Percentiles rank a stretch among this genome's conserved stretches.
Conservation (phyloP, 2,113 vertebrate genomes). For the Rhodinocichla rosea region DNA sequence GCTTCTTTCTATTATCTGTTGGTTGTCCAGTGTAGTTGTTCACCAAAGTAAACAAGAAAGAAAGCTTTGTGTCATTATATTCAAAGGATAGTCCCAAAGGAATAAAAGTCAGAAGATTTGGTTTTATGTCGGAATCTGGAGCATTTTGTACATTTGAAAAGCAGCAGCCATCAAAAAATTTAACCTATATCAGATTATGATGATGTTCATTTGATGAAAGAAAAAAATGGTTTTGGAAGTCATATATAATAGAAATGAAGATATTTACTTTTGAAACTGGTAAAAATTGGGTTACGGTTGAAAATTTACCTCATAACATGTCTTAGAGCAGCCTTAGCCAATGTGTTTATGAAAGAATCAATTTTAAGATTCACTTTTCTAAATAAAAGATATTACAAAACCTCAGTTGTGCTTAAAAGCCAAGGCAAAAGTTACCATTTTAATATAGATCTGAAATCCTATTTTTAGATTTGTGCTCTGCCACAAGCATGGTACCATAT, state of each 20-base stretch:
- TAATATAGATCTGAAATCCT: constrained; percentile 52
- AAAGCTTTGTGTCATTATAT: not conserved
- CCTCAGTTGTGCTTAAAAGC: not conserved
- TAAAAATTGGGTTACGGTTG: not conserved
- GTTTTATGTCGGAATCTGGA: not conserved
- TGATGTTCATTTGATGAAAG: not conserved
- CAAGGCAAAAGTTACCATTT: constrained; percentile 6
- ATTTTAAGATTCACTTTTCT: constrained; percentile 19
- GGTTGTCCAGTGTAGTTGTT: not conserved
- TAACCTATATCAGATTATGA: not conserved
- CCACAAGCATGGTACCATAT: constrained; percentile 63
- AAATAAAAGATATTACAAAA: constrained; percentile 17
- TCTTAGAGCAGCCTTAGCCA: not conserved
- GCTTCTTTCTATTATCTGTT: not conserved
- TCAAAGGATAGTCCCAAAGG: not conserved
- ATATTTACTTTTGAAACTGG: not conserved
- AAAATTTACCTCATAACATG: not conserved
- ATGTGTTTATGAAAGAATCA: not conserved
- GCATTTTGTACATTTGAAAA: not conserved
- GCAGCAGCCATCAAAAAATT: not conserved
- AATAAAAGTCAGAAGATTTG: not conserved
- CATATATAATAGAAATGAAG: not conserved
- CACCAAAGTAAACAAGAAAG: not conserved
- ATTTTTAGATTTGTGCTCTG: constrained; percentile 68
- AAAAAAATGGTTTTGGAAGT: not conserved